These are phyloP conservation scores for Oreocharis arfaki DNA, from an alignment of 2,113 vertebrate species.

Conservation along the genomic window DNA sequence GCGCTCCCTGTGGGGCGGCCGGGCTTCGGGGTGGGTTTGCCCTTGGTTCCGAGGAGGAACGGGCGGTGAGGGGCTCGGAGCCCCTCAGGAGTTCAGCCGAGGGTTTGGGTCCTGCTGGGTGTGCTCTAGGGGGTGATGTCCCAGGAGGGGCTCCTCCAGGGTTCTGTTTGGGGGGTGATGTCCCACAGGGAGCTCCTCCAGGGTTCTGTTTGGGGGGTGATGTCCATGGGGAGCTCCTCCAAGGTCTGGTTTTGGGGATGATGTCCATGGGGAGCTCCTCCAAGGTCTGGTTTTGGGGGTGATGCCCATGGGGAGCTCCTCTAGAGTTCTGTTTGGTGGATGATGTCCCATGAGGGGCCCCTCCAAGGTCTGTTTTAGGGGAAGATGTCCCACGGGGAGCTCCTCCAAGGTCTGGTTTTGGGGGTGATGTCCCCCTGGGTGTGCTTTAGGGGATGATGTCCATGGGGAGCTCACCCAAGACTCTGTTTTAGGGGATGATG, in stretches of 20 bases:
- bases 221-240: too few relatives aligned
- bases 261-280: too few relatives aligned
- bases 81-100: rapidly evolving
- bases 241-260: not conserved
- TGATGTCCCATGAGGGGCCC: too few relatives aligned
- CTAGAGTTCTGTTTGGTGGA: too few relatives aligned
- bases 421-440: too few relatives aligned
- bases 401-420: too few relatives aligned
- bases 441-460: too few relatives aligned
- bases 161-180: not conserved
- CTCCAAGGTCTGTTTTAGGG: not conserved
- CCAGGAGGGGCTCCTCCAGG: not conserved
- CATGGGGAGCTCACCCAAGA: too few relatives aligned
- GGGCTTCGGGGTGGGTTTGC: not conserved
- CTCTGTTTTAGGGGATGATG: too few relatives aligned
- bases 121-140: not conserved
- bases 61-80: rapidly evolving
- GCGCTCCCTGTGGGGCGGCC: not conserved
- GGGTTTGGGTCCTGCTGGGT: not conserved
- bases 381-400: too few relatives aligned
- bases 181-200: not conserved
- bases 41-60: not conserved
- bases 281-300: not conserved
- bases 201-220: not conserved
- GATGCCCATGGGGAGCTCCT: too few relatives aligned